Evolutionary conservation across 2,888 invertebrate species (phyloP), one percentile per base, ranked within the genome.

Genomic region (Cyaniris semiargus): DNA sequence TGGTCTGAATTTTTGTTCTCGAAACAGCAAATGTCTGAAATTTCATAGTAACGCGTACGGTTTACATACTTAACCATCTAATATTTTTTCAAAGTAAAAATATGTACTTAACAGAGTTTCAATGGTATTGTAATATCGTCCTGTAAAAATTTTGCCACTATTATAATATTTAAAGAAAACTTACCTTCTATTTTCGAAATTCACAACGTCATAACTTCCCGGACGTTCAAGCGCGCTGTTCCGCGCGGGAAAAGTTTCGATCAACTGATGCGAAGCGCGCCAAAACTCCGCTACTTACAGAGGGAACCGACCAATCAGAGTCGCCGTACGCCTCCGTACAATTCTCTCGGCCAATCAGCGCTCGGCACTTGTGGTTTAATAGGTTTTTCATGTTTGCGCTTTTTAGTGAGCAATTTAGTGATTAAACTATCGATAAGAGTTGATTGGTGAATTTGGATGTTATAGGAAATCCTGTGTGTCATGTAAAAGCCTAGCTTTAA

Each of bases 241-340:
- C 74, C 84, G 82, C 90, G 89, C 90, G 89, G 87, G 87, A 90
- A 90, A 88, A 83, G 66, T 88, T 86, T 79, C 81, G 80, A 82
- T 78, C 85, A 87, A 93, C 93, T 93, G 93, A 87, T 87, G 89
- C 83, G 87, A 90, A 90, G 82, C 91, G 88, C 93, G 93, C 88
- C 85, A 92, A 92, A 92, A 87, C 92, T 83, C 83, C 83, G 78
- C 84, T 93, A 91, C 90, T 93, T 93, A 93, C 91, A 87, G 81
- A 78, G 76, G 75, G 76, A 13, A 76, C 78, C 84, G 81, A 80
- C 93, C 93, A 93, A 93, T 93, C 85, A 83, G 82, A 80, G 81
- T 78, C 80, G 76, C 76, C 85, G 85, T 80, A 89, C 91, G 90
- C 92, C 91, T 90, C 89, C 90, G 86, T 87, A 80, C 77, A 81